phyloP scores from a whole-genome alignment of 2,888 invertebrate species.

The Epistrophella euchroma region DNA sequence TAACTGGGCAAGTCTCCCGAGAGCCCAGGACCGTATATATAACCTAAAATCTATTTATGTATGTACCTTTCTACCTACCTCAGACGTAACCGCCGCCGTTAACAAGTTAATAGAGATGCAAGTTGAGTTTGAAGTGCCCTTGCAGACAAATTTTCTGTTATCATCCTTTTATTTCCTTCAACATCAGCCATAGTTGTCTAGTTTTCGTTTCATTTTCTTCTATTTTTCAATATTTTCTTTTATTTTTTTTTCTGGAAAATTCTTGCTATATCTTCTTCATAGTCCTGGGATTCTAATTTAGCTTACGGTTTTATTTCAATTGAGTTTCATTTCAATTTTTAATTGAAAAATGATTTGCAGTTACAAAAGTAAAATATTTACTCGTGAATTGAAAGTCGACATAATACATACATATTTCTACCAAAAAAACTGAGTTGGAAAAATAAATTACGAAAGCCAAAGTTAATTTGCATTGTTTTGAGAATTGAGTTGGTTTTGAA shows the following conservation, averaged over 20 bases:
- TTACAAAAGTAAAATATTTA: slow-evolving; percentile 17
- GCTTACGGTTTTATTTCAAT: slow-evolving; percentile 64
- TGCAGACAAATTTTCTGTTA: slow-evolving; percentile 72
- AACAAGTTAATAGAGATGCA: slow-evolving; percentile 75
- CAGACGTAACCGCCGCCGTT: slow-evolving; percentile 68
- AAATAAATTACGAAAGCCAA: neutral
- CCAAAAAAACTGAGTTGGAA: neutral
- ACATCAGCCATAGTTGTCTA: slow-evolving; percentile 45
- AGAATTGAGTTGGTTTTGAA: neutral
- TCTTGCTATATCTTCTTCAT: neutral
- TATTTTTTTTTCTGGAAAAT: neutral
- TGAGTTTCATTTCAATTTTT: slow-evolving; percentile 67
- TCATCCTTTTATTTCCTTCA: slow-evolving; percentile 58
- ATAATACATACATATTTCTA: neutral
- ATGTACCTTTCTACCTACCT: slow-evolving; percentile 30
- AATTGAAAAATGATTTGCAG: slow-evolving; percentile 65
- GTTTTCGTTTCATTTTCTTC: slow-evolving; percentile 8
- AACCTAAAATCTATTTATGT: neutral
- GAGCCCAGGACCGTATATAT: slow-evolving; percentile 22
- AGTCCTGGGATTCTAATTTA: slow-evolving; percentile 44
- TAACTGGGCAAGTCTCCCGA: slow-evolving; percentile 47
- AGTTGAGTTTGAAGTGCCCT: slow-evolving; percentile 68
- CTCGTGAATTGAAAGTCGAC: neutral
- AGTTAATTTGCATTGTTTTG: slow-evolving; percentile 13
- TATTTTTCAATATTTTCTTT: slow-evolving; percentile 25